Conservation (phyloP, 2,888 invertebrate genomes). For the Lycocerus yunnanus region DNA sequence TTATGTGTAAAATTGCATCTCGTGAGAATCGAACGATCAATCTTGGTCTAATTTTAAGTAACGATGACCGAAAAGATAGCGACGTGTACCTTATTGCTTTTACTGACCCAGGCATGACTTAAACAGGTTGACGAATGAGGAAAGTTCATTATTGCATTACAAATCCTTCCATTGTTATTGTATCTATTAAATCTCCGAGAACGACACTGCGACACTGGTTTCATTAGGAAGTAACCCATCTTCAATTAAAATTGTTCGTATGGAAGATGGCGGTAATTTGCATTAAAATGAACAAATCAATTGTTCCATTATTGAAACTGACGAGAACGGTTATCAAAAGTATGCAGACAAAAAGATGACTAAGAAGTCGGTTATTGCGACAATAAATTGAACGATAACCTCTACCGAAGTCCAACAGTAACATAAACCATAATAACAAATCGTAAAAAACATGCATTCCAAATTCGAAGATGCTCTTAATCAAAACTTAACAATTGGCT, state of each 20-base stretch:
- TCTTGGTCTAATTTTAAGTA: constrained; percentile 22
- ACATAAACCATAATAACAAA: neutral
- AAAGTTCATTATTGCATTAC: neutral
- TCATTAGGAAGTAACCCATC: neutral
- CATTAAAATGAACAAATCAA: constrained; percentile 5
- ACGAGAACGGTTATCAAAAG: neutral
- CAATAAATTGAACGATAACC: neutral
- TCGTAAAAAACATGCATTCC: neutral
- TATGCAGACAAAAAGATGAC: constrained; percentile 18
- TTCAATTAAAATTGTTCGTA: neutral
- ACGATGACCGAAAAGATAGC: constrained; percentile 25
- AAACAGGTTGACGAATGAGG: constrained; percentile 12
- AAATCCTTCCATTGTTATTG: neutral
- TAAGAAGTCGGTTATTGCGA: constrained; percentile 2
- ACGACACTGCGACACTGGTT: neutral
- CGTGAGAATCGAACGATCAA: constrained; percentile 24
- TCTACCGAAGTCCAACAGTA: neutral
- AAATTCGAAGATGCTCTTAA: neutral
- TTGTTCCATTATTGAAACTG: constrained; percentile 9
- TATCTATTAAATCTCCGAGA: neutral
- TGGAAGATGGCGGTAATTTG: neutral
- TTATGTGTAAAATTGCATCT: constrained; percentile 24
- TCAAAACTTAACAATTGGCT: neutral
- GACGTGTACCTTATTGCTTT: constrained; percentile 25
- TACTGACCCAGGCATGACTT: constrained; percentile 20